Percentiles rank a stretch among this genome's conserved stretches.
Evolutionary conservation across 2,113 vertebrate genomes (phyloP).

Genomic region (Actenoides lindsayi): DNA sequence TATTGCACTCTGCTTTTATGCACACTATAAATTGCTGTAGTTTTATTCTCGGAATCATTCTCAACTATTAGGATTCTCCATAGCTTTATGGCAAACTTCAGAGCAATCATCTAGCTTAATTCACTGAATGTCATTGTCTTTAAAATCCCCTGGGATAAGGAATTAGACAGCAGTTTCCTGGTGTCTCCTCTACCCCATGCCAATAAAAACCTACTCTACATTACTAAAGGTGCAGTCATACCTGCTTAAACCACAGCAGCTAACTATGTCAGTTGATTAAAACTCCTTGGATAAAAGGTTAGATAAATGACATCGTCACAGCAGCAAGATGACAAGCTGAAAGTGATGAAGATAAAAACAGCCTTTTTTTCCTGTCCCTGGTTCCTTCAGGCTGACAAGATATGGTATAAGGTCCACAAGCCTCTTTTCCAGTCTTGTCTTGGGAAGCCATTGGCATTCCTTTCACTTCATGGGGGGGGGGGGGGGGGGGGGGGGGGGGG

Average conservation of each 20-base stretch:
- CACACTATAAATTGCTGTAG: background rate
- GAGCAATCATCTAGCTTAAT: background rate
- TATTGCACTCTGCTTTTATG: background rate
- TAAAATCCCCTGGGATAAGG: background rate
- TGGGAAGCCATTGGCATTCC: background rate
- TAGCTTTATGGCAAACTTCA: background rate
- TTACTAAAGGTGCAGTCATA: background rate
- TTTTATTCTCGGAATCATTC: background rate
- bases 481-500: too few species aligned
- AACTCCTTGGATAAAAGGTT: background rate
- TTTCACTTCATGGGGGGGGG: background rate
- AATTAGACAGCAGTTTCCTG: background rate
- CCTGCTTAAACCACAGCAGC: background rate
- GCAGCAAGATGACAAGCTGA: background rate
- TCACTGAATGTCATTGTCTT: background rate
- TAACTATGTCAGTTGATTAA: background rate
- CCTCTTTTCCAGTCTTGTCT: background rate
- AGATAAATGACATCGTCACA: background rate
- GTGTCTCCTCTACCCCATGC: background rate
- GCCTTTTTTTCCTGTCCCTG: background rate
- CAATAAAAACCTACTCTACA: background rate
- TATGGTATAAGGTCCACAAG: accelerated
- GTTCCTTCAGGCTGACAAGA: background rate
- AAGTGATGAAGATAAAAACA: background rate
- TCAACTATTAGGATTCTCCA: background rate